Evolutionary conservation across 2,797 vertebrate species (phyloP).

Genomic region (Zenarchopterus dispar): DNA sequence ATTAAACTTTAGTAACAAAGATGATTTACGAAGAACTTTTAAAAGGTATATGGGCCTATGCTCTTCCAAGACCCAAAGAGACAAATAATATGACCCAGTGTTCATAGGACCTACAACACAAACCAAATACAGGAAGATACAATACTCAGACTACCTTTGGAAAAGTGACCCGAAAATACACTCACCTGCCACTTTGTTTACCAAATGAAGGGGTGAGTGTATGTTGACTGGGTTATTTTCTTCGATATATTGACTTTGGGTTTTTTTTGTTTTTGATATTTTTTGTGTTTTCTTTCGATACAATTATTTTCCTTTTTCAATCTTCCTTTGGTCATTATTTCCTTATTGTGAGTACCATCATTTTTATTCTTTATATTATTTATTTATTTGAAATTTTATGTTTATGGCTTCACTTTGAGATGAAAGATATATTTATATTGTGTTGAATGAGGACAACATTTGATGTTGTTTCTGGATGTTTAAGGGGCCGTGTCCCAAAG

Average conservation of each 20-base stretch:
- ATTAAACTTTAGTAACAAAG: conserved; percentile 48
- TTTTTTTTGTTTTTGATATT: conserved; percentile 39
- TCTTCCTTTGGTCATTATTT: conserved; percentile 78
- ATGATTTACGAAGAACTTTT: conserved; percentile 59
- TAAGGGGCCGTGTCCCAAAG: conserved; percentile 59
- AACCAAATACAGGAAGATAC: conserved; percentile 73
- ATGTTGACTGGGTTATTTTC: conserved; percentile 35
- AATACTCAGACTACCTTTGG: conserved; percentile 24
- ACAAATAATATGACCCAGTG: conserved; percentile 44
- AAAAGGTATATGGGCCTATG: conserved; percentile 55
- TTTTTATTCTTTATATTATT: conserved; percentile 78
- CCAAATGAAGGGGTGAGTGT: too few relatives aligned
- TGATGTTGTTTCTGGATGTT: conserved; percentile 51
- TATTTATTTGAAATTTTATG: conserved; percentile 76
- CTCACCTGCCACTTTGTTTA: neutral
- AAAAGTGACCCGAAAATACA: conserved; percentile 30
- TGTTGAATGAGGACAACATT: conserved; percentile 63
- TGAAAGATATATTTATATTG: conserved; percentile 82
- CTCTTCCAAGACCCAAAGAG: conserved; percentile 78
- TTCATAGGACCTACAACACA: conserved; percentile 73
- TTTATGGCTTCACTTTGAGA: conserved; percentile 67
- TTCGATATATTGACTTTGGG: conserved; percentile 50
- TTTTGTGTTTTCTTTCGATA: conserved; percentile 42
- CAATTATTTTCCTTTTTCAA: conserved; percentile 68
- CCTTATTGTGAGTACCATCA: conserved; percentile 81